These are phyloP conservation scores for Ptychobarbus kaznakovi DNA, from an alignment of 2,797 vertebrate species.

Conservation along the genomic window DNA sequence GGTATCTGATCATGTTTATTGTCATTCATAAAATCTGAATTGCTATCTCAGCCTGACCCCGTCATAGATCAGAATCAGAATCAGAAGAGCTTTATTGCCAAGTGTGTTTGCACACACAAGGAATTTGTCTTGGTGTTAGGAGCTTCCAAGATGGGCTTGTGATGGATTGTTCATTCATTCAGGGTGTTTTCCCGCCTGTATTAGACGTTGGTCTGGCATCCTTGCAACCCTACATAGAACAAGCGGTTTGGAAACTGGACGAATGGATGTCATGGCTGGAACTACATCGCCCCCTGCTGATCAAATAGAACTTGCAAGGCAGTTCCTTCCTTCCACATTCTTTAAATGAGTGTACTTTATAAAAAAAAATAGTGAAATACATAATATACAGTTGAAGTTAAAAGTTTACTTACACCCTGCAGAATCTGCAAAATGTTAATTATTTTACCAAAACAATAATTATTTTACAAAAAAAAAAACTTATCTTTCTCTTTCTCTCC, in stretches of 20 bases:
- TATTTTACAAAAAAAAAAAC: no score
- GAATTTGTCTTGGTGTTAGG: no score
- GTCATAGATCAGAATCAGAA: no score
- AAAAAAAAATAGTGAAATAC: neutral
- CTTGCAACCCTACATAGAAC: neutral
- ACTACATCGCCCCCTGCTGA: conserved; percentile 52
- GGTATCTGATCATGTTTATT: neutral
- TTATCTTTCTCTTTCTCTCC: no score
- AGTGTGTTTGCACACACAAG: no score
- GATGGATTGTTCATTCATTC: neutral
- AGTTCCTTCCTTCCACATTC: neutral
- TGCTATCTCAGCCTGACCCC: neutral
- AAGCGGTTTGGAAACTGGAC: neutral
- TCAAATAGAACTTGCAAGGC: neutral
- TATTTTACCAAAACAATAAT: neutral
- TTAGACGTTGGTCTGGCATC: neutral
- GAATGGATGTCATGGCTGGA: conserved; percentile 17
- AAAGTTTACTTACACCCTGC: no score
- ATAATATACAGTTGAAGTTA: neutral
- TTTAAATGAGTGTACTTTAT: neutral
- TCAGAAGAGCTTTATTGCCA: no score
- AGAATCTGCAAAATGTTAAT: neutral
- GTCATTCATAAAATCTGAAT: neutral
- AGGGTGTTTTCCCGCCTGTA: neutral
- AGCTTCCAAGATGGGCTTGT: neutral